Percentiles rank a stretch among this genome's conserved stretches.
These are phyloP conservation scores for Vannuccia rotundouncinata DNA, from an alignment of 2,888 invertebrate genomes.

Conservation along the genomic window DNA sequence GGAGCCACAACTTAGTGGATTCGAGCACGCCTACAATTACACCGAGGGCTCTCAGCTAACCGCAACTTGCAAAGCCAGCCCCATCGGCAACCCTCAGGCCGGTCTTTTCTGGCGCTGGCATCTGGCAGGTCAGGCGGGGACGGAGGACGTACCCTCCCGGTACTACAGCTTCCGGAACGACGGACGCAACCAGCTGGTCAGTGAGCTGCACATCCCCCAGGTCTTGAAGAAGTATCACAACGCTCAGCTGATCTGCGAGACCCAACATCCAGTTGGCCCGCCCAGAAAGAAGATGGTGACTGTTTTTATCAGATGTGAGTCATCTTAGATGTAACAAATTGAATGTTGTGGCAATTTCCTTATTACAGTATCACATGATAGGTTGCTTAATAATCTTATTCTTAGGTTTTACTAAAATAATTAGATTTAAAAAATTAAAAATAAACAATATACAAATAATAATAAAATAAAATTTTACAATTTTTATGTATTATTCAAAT, in stretches of 20 bases:
- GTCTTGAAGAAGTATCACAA: not conserved
- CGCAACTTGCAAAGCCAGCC: not conserved
- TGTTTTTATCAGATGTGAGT: not conserved
- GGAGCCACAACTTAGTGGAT: not conserved
- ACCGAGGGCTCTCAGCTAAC: not conserved
- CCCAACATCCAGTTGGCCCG: not conserved
- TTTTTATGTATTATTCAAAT: too few relatives aligned
- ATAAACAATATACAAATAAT: too few relatives aligned
- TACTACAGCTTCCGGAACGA: constrained; percentile 13
- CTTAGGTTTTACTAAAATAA: too few relatives aligned
- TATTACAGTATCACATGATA: too few relatives aligned
- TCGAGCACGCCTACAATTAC: not conserved
- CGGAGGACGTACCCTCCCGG: not conserved
- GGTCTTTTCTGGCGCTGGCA: constrained; percentile 5
- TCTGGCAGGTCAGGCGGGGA: not conserved
- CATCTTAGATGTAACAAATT: too few relatives aligned
- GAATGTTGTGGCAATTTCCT: too few relatives aligned
- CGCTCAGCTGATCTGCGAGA: not conserved
- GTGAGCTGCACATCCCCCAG: not conserved
- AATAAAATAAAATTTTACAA: too few relatives aligned
- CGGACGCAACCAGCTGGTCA: not conserved
- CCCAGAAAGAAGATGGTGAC: not conserved
- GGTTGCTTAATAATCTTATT: too few relatives aligned
- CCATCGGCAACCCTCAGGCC: constrained; percentile 1
- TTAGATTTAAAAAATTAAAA: too few relatives aligned